Conservation (phyloP, 2,113 vertebrate species). For the Sarotherodon lohbergeri region DNA sequence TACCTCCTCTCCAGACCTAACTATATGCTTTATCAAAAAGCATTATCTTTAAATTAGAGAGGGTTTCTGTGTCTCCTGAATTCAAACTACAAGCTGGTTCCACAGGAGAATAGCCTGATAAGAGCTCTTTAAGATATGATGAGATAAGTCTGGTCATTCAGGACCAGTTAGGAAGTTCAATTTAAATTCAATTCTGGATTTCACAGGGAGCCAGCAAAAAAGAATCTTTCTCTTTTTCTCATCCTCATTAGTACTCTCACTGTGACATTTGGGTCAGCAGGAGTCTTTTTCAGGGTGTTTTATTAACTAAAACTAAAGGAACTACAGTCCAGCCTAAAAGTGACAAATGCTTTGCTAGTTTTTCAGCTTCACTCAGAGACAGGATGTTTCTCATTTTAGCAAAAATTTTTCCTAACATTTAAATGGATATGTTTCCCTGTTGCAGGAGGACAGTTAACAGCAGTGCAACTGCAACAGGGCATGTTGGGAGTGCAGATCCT, state of each 20-base stretch:
- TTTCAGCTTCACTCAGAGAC: neutral
- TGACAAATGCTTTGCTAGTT: neutral
- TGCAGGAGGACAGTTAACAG: slow-evolving; percentile 82
- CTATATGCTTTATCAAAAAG: neutral
- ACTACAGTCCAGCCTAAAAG: neutral
- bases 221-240: neutral
- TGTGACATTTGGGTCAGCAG: neutral
- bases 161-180: neutral
- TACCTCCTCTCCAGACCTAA: neutral
- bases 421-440: neutral
- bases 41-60: neutral
- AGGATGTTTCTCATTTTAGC: neutral
- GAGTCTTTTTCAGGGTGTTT: neutral
- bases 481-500: slow-evolving; percentile 69
- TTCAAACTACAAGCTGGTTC: neutral
- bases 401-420: neutral
- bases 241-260: neutral
- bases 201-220: neutral
- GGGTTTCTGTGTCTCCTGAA: neutral
- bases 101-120: neutral
- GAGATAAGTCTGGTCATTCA: neutral
- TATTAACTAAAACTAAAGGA: neutral
- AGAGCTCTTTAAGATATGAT: neutral
- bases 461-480: slow-evolving; percentile 66
- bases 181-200: neutral